Conservation (phyloP, 2,113 vertebrate species). For the Eidolon helvum region DNA sequence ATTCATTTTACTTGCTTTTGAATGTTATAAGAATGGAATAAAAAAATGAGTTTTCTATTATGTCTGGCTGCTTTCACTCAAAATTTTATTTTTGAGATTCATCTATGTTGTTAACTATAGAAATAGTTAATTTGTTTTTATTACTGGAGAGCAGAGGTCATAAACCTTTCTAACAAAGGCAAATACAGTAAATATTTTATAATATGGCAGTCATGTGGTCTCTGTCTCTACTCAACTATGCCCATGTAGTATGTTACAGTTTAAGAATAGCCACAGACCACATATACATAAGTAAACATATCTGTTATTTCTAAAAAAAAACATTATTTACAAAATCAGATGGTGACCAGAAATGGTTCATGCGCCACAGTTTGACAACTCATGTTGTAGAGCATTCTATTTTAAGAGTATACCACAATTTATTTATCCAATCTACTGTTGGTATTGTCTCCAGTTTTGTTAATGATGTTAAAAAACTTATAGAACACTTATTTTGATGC, state of each 20-base stretch:
- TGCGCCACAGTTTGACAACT: not conserved
- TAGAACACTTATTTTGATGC: not conserved
- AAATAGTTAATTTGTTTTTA: not conserved
- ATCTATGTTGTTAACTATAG: not conserved
- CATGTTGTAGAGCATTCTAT: not conserved
- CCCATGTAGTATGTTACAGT: not conserved
- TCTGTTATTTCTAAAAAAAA: not conserved
- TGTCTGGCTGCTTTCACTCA: not conserved
- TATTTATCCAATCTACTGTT: not conserved
- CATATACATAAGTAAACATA: not conserved
- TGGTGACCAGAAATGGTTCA: not conserved
- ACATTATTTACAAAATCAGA: not conserved
- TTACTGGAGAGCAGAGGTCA: not conserved
- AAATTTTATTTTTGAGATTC: slow-evolving; percentile 4
- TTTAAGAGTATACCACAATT: not conserved
- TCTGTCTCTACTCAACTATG: not conserved
- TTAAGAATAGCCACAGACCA: not conserved
- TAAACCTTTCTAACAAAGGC: not conserved
- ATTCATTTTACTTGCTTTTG: not conserved
- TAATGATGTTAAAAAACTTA: not conserved
- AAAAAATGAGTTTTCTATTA: not conserved
- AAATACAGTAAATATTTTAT: not conserved
- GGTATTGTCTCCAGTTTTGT: not conserved
- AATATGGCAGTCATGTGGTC: not conserved
- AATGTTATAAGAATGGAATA: not conserved